Evolutionary conservation across 2,113 vertebrate genomes (phyloP).

Genomic region (Puffinus mauretanicus): DNA sequence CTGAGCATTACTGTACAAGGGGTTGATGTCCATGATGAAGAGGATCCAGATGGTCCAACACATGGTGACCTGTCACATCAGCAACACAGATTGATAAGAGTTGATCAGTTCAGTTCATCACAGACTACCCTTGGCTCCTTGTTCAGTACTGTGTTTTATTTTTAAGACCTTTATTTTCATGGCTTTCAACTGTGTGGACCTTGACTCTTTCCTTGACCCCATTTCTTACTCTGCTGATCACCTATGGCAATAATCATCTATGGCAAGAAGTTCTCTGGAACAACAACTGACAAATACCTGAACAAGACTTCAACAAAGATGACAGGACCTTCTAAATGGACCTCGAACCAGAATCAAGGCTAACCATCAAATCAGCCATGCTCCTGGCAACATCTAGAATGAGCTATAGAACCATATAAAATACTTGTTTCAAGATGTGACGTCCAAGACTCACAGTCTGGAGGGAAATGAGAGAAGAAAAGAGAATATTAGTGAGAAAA

Average conservation of each 20-base stretch:
- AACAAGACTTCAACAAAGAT: neutral
- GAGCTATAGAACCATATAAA: neutral
- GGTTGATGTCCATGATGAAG: neutral
- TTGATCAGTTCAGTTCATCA: constrained; percentile 5
- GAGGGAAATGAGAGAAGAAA: neutral
- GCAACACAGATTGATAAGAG: constrained; percentile 32
- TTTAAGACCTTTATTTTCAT: neutral
- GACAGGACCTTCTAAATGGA: neutral
- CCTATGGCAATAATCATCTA: neutral
- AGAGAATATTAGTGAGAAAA: neutral
- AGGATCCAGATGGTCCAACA: constrained; percentile 49
- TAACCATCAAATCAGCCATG: neutral
- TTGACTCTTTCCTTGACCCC: neutral
- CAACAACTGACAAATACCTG: neutral
- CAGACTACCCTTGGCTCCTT: neutral
- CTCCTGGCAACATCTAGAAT: neutral
- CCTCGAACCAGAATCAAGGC: neutral
- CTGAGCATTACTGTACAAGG: neutral
- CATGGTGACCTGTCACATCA: constrained; percentile 53
- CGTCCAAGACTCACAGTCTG: neutral
- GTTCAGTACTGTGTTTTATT: neutral
- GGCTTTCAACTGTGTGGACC: neutral
- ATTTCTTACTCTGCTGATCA: constrained; percentile 8
- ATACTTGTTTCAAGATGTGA: neutral
- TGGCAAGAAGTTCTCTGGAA: neutral